A percentile compares a stretch with the other conserved stretches of the same genome.
phyloP scores from a whole-genome alignment of 2,888 invertebrate species.

The Deilephila elpenor region DNA sequence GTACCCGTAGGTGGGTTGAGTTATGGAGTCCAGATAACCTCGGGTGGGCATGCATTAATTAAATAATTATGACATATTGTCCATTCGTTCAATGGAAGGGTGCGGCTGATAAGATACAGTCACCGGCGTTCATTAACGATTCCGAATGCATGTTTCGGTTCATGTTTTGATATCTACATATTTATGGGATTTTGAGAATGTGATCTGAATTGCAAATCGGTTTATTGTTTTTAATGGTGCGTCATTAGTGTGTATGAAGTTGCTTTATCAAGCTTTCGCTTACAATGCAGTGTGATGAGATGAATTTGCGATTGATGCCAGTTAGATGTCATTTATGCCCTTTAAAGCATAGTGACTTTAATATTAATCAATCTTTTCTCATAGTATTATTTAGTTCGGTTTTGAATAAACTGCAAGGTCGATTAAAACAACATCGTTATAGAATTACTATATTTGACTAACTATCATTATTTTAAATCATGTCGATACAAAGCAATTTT shows the following conservation, averaged over 20 bases:
- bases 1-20: conserved; percentile 61
- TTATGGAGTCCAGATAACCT: conserved; percentile 76
- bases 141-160: conserved; percentile 55
- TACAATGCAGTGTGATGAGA: conserved; percentile 6
- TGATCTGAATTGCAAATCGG: conserved; percentile 27
- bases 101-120: conserved; percentile 65
- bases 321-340: background rate
- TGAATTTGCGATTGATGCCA: conserved; percentile 13
- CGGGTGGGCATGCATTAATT: conserved; percentile 76
- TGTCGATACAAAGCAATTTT: too few species aligned
- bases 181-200: conserved; percentile 26
- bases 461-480: too few species aligned
- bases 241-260: conserved; percentile 17
- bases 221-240: conserved; percentile 26
- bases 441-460: too few species aligned
- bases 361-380: too few species aligned
- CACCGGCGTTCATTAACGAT: conserved; percentile 58
- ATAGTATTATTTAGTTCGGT: too few species aligned
- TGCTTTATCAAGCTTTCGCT: conserved; percentile 16
- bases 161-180: conserved; percentile 29
- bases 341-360: too few species aligned
- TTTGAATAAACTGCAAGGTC: too few species aligned
- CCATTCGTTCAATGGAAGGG: conserved; percentile 76
- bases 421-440: too few species aligned
- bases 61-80: conserved; percentile 84